Evolutionary conservation across 2,797 vertebrate species (phyloP), one percentile per base, ranked within the genome.

Genomic region (Eulemur albifrons): DNA sequence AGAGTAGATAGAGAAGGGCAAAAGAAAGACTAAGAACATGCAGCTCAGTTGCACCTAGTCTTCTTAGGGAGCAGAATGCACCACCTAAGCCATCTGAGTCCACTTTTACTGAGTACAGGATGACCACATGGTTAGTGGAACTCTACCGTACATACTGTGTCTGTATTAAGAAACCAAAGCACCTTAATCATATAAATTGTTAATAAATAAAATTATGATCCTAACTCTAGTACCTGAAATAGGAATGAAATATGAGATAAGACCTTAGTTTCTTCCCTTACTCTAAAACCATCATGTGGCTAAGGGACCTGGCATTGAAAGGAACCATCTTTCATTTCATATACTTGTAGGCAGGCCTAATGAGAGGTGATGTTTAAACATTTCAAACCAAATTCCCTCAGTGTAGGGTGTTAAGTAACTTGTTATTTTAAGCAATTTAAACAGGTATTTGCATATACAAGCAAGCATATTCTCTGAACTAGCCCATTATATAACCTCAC

Each of bases 401-500:
- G 85, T 54, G 84, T 79, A 93, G 35, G 35, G n/a, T 91, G 67
- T 97, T 93, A 95, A 90, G 73, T 69, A 94, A 88, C 96, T 97
- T 98, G 93, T 95, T 96, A 97, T 97, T 97, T 97, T 93, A 93
- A 94, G 92, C 77, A 67, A 63, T 94, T 97, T 93, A 90, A 92
- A 94, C 59, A 76, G 81, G 59, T 88, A 97, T 97, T 97, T 97
- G 93, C 94, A 93, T 96, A 97, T 69, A 95, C 48, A 90, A 88
- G 81, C 89, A 67, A 93, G 93, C 61, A 40, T 38, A 30, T 27
- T 96, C 96, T 95, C 96, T 79, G 70, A 96, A 93, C 76, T 12
- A 92, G 61, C 63, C 93, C 93, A 25, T 96, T 96, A 79, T 83
- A 90, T 80, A 96, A 81, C 93, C 83, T 92, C 84, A 88, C 76